phyloP scores from a whole-genome alignment of 30 jellyfish, hydroid and myxozoan genomes.

The Cassiopea andromeda region DNA sequence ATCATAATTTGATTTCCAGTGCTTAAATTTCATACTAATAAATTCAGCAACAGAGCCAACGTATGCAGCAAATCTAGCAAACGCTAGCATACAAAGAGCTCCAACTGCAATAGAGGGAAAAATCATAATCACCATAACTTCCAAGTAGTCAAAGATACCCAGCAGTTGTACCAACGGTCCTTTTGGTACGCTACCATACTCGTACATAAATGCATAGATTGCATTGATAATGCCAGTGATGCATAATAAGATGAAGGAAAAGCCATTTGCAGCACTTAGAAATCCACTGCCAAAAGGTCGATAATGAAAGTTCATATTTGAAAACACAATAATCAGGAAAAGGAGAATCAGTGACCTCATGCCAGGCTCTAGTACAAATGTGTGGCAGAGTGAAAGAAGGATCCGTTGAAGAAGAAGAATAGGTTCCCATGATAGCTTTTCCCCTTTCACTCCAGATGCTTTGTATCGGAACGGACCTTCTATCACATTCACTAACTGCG shows the following conservation, averaged over 20 bases:
- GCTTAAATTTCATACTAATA: no score
- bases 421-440: slow-evolving; percentile 11
- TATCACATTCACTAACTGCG: background rate
- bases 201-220: slow-evolving; percentile 6
- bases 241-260: background rate
- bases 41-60: background rate
- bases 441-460: background rate
- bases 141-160: background rate
- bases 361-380: slow-evolving; percentile 6
- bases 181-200: background rate
- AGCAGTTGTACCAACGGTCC: background rate
- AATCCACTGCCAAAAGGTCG: slow-evolving; percentile 1
- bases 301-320: background rate
- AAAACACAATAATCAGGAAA: background rate
- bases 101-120: background rate
- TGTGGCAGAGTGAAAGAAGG: background rate
- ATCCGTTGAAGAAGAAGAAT: background rate
- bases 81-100: background rate
- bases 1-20: no score
- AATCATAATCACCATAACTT: background rate
- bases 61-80: background rate
- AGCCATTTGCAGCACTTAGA: background rate
- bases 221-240: background rate
- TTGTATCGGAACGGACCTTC: slow-evolving; percentile 3
- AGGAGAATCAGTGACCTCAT: background rate